phyloP scores from a whole-genome alignment of 2,888 invertebrate genomes.

The Diogma glabrata region DNA sequence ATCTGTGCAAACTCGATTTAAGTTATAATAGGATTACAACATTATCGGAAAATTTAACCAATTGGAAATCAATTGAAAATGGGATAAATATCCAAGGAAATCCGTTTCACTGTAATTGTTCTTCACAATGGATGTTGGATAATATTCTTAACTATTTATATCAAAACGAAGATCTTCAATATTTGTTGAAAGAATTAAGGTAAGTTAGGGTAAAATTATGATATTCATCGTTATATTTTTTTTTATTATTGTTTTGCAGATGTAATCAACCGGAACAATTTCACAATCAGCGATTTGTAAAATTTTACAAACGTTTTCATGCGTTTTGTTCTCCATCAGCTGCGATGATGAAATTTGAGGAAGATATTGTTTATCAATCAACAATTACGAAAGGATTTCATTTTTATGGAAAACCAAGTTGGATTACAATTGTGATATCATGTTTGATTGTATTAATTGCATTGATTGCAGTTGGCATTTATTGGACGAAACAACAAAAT shows the following conservation, averaged over 20 bases:
- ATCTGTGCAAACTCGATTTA: conserved; percentile 14
- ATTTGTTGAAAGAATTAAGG: conserved; percentile 12
- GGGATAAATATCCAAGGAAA: conserved; percentile 17
- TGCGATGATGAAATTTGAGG: background rate
- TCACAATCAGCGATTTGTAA: conserved; percentile 12
- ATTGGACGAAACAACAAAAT: conserved; percentile 9
- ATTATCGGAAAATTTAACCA: conserved; percentile 2
- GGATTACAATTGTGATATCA: conserved; percentile 9
- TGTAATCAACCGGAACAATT: conserved; percentile 14
- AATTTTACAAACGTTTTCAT: conserved; percentile 11
- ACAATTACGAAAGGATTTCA: background rate
- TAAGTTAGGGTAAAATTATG: background rate
- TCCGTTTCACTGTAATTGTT: conserved; percentile 16
- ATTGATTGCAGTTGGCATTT: conserved; percentile 10
- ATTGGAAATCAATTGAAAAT: conserved; percentile 14
- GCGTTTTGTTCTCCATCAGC: conserved; percentile 13
- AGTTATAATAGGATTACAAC: conserved; percentile 16
- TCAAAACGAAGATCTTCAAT: conserved; percentile 12
- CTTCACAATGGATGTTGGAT: conserved; percentile 14
- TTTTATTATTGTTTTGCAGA: conserved; percentile 1
- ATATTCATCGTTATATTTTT: background rate
- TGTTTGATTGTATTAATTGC: conserved; percentile 10
- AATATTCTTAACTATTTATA: conserved; percentile 12
- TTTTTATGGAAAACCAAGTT: conserved; percentile 7
- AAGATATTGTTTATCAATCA: background rate